These are phyloP conservation scores for Garrulus glandarius DNA, from an alignment of 2,797 vertebrate genomes.

Conservation along the genomic window DNA sequence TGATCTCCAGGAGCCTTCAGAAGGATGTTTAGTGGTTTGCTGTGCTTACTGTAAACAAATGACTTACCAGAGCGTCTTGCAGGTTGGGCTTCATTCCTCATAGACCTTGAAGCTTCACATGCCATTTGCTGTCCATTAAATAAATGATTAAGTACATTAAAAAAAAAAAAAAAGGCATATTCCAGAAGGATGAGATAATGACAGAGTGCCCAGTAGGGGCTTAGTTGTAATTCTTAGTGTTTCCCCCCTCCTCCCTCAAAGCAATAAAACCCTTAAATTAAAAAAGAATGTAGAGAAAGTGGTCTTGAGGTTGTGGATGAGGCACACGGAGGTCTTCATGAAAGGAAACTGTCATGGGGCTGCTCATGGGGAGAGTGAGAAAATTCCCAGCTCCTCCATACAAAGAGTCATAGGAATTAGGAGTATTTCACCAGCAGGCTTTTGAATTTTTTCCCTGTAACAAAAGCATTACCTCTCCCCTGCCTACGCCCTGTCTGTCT, in stretches of 20 bases:
- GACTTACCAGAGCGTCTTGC: background rate
- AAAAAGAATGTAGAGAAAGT: background rate
- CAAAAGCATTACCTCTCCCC: background rate
- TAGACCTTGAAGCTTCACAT: background rate
- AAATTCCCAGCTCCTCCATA: background rate
- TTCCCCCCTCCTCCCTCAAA: background rate
- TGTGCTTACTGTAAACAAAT: background rate
- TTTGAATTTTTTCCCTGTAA: background rate
- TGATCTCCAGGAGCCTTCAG: background rate
- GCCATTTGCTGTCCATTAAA: background rate
- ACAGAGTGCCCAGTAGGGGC: background rate
- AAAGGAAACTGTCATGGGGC: background rate
- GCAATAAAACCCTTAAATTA: background rate
- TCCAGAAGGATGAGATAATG: background rate
- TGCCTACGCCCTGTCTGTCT: background rate
- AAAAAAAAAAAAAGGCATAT: background rate
- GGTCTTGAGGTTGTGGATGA: background rate
- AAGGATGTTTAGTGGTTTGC: background rate
- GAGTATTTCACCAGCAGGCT: background rate
- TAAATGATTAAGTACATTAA: background rate
- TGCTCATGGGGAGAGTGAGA: background rate
- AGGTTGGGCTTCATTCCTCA: constrained; percentile 7
- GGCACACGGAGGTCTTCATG: background rate
- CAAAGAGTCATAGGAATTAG: background rate
- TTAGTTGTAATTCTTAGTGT: background rate